These are phyloP conservation scores for Margaritifera margaritifera DNA, from an alignment of 2,888 invertebrate genomes.

Conservation along the genomic window DNA sequence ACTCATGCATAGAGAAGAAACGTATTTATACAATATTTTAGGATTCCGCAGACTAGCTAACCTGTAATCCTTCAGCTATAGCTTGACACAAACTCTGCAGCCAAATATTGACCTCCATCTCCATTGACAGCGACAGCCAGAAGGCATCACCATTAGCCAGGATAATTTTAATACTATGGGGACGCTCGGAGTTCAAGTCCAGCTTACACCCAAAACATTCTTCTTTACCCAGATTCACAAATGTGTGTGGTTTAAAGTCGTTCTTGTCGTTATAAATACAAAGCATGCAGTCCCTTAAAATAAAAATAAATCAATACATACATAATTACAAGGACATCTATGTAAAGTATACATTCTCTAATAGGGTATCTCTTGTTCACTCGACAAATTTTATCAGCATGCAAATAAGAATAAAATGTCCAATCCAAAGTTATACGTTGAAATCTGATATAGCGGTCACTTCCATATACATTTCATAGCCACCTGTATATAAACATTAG, in stretches of 20 bases:
- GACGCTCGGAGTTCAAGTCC: constrained; percentile 80
- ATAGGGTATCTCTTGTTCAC: too few species aligned
- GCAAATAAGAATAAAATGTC: too few species aligned
- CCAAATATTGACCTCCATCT: constrained; percentile 90
- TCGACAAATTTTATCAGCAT: too few species aligned
- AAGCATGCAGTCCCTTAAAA: constrained; percentile 84
- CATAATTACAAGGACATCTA: too few species aligned
- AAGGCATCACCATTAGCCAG: constrained; percentile 75
- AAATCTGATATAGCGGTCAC: too few species aligned
- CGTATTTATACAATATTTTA: too few species aligned
- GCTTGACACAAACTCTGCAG: constrained; percentile 81
- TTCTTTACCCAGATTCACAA: constrained; percentile 78
- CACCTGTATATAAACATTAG: too few species aligned
- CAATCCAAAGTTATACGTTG: too few species aligned
- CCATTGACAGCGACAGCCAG: constrained; percentile 88
- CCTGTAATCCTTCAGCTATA: constrained; percentile 68
- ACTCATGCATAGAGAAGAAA: too few species aligned
- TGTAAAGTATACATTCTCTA: too few species aligned
- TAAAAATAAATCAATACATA: constrained; percentile 1
- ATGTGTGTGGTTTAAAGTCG: constrained; percentile 79
- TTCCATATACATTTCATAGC: too few species aligned
- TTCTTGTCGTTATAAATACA: constrained; percentile 83
- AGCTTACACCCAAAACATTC: constrained; percentile 88
- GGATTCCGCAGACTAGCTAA: constrained; percentile 32
- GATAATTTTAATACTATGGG: constrained; percentile 92